These are phyloP conservation scores for Ladona fulva DNA, from an alignment of 1,140 invertebrate species.

Conservation along the genomic window DNA sequence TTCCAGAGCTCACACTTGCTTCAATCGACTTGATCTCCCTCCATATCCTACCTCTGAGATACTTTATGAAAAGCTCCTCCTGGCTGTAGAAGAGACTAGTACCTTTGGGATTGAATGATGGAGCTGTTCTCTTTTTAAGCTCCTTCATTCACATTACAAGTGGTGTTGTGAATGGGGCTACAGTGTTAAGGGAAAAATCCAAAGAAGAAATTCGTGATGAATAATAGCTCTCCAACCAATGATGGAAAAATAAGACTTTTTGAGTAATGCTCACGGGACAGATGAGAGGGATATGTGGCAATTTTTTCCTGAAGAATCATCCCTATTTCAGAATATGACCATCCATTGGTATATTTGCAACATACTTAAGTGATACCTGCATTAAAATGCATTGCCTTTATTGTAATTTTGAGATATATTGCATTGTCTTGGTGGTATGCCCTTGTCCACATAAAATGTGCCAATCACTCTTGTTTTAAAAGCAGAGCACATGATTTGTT, in stretches of 20 bases:
- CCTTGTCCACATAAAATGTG: neutral
- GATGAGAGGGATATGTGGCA: no score
- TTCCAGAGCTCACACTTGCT: conserved; percentile 88
- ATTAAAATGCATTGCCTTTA: conserved; percentile 7
- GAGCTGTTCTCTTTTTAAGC: neutral
- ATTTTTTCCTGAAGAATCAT: no score
- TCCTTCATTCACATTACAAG: no score
- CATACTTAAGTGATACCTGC: conserved; percentile 5
- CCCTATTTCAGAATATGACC: neutral
- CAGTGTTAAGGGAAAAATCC: no score
- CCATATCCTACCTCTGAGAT: conserved; percentile 89
- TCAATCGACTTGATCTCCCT: conserved; percentile 92
- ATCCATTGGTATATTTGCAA: neutral
- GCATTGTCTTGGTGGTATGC: neutral
- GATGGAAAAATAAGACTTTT: no score
- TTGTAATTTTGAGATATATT: neutral
- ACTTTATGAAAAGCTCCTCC: conserved; percentile 84
- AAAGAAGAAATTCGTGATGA: no score
- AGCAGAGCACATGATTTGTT: neutral
- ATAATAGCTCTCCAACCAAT: no score
- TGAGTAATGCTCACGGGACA: no score
- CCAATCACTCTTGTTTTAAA: conserved; percentile 1
- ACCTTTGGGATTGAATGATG: conserved; percentile 91
- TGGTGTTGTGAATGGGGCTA: no score
- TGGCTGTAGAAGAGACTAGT: conserved; percentile 94